Evolutionary conservation across 2,797 vertebrate genomes (phyloP).

Genomic region (Iguana delicatissima): DNA sequence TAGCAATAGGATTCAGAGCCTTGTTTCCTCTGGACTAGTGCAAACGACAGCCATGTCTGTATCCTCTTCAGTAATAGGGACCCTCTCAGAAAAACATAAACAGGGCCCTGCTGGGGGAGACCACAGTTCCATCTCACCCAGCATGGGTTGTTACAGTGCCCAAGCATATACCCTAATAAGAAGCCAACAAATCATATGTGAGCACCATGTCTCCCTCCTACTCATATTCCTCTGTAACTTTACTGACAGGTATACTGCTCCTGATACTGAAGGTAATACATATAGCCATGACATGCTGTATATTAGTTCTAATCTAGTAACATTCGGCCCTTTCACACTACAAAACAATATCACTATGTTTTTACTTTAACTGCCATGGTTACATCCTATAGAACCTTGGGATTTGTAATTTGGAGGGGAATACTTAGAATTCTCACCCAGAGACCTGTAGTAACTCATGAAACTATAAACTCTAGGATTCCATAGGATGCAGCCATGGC

Average conservation of each 20-base stretch:
- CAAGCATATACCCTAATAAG: not conserved
- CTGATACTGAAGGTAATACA: not conserved
- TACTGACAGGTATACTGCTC: not conserved
- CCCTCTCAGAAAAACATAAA: fast-evolving
- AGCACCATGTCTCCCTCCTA: not conserved
- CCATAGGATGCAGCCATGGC: too few species aligned
- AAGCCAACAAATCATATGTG: not conserved
- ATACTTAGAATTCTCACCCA: too few species aligned
- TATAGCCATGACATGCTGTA: too few species aligned
- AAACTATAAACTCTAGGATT: too few species aligned
- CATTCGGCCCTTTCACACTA: too few species aligned
- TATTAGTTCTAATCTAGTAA: too few species aligned
- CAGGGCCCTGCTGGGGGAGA: not conserved
- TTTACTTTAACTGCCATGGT: too few species aligned
- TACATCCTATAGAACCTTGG: too few species aligned
- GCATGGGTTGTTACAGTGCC: not conserved
- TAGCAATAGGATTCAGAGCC: not conserved
- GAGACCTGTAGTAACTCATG: too few species aligned
- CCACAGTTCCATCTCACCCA: not conserved
- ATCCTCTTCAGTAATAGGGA: fast-evolving
- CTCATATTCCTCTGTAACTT: not conserved
- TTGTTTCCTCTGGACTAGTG: not conserved
- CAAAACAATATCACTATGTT: too few species aligned
- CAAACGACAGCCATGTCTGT: not conserved
- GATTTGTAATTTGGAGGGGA: too few species aligned